Evolutionary conservation across 2,888 invertebrate species (phyloP).

Genomic region (Brachyptera risi): DNA sequence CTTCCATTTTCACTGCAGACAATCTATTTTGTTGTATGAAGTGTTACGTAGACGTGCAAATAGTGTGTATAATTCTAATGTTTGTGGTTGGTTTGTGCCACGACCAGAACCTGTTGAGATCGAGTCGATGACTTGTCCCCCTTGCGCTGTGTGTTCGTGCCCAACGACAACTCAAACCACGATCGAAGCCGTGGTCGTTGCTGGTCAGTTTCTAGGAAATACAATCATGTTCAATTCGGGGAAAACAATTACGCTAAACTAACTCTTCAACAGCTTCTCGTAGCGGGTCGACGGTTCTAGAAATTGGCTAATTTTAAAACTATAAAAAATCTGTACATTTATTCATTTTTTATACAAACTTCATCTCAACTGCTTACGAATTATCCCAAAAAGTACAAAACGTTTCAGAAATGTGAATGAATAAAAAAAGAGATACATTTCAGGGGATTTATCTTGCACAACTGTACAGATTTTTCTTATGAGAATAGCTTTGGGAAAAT

Average conservation of each 20-base stretch:
- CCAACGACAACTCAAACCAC: slow-evolving; percentile 16
- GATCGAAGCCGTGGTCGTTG: slow-evolving; percentile 3
- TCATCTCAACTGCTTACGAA: no score
- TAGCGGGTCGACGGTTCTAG: not conserved
- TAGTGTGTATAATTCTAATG: slow-evolving; percentile 5
- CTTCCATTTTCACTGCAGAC: no score
- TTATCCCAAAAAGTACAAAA: no score
- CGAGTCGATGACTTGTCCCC: slow-evolving; percentile 24
- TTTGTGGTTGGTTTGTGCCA: slow-evolving; percentile 4
- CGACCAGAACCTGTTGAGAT: slow-evolving; percentile 16
- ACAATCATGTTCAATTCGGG: not conserved
- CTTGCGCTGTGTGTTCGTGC: slow-evolving; percentile 24
- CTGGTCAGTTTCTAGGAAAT: slow-evolving; percentile 15
- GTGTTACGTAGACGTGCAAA: not conserved
- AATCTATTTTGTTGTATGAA: no score
- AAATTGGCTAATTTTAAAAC: no score
- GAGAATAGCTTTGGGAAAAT: not conserved
- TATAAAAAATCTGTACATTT: no score
- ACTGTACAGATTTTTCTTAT: no score
- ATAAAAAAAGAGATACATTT: no score
- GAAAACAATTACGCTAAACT: not conserved
- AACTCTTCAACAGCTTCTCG: not conserved
- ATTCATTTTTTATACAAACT: no score
- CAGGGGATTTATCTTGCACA: no score
- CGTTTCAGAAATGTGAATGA: no score